Base-by-base conservation (phyloP, 2,888 invertebrate species). In the Archips crataeganus region DNA sequence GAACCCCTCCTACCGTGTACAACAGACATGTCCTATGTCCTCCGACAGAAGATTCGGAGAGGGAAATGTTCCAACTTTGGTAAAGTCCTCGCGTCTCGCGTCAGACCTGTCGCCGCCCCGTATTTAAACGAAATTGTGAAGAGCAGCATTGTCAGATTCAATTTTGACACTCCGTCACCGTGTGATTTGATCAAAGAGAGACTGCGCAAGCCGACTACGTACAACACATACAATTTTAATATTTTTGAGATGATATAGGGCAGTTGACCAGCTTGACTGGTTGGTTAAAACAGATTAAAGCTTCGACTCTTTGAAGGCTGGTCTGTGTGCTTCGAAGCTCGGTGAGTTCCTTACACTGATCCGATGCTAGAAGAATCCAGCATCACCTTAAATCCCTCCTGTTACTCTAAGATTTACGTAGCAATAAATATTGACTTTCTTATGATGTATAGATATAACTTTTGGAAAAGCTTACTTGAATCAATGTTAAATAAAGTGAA, bases 41-140 rank as follows among this genome's bases (percentile, higher is more conserved):
- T 93, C 11, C 79, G 78, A 1, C 76, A 83, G 42, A 89, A 88
- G 76, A 75, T 91, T 2, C 80, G 70, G 4, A 82, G 72, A 67
- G 87, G 81, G 0, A 90, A 86, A 74, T 87, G 90, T 76, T 93
- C 93, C 23, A 67, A 85, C 0, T 93, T 92, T 80, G 93, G 92
- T 0, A 92, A 87, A 80, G 90, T 93, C 1, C 74, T 93, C 5
- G 80, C 84, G 13, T 82, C 91, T 10, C 82, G 88, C 8, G 67
- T 89, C 32, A 80, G 77, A 60, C 88, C 88, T 0, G 86, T 89
- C 4, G 87, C 92, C 3, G 88, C 86, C 6, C 90, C 90, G 0
- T 93, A 93, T 73, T 76, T 91, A 1, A 82, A 75, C 57, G 81
- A 84, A 51, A 81, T 82, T 3, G 71, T 87, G 1, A 61, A 81